phyloP scores from a whole-genome alignment of 30 jellyfish, hydroid and myxozoan species.

The Pelagia noctiluca region DNA sequence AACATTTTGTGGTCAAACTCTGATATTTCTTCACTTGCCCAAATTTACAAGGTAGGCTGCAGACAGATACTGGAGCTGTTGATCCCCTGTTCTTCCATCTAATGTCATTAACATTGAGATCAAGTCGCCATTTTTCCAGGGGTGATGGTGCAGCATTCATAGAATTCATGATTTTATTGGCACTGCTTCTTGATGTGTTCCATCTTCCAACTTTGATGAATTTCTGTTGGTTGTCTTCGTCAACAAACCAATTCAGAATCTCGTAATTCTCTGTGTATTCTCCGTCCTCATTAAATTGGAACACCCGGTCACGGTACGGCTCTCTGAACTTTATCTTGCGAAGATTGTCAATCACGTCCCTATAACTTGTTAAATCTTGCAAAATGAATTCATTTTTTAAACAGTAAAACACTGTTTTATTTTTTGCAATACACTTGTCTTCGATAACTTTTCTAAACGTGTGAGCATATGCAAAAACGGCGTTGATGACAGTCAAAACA shows the following conservation, averaged over 20 bases:
- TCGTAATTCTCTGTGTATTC: constrained; percentile 11
- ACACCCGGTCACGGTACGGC: constrained; percentile 31
- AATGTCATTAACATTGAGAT: constrained; percentile 29
- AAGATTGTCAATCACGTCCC: neutral
- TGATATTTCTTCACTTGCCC: constrained; percentile 2
- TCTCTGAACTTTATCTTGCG: constrained; percentile 10
- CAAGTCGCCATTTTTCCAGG: constrained; percentile 54
- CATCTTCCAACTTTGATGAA: constrained; percentile 12
- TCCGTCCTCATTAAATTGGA: constrained; percentile 32
- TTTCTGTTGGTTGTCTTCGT: neutral
- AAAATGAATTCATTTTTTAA: neutral
- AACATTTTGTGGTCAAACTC: constrained; percentile 40
- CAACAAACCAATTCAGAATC: neutral
- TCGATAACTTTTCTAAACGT: constrained; percentile 6
- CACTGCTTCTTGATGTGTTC: neutral
- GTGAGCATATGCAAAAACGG: constrained; percentile 55
- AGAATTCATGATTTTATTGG: neutral
- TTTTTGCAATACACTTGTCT: neutral
- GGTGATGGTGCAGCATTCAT: neutral
- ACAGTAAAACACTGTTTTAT: neutral
- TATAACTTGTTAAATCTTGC: neutral
- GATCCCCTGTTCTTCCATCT: constrained; percentile 29
- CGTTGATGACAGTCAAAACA: constrained; percentile 35
- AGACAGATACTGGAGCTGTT: constrained; percentile 63
- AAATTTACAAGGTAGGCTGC: constrained; percentile 74